Evolutionary conservation across 1,140 invertebrate genomes (phyloP), one percentile per base, ranked within the genome.

Genomic region (Hylaeus anthracinus): DNA sequence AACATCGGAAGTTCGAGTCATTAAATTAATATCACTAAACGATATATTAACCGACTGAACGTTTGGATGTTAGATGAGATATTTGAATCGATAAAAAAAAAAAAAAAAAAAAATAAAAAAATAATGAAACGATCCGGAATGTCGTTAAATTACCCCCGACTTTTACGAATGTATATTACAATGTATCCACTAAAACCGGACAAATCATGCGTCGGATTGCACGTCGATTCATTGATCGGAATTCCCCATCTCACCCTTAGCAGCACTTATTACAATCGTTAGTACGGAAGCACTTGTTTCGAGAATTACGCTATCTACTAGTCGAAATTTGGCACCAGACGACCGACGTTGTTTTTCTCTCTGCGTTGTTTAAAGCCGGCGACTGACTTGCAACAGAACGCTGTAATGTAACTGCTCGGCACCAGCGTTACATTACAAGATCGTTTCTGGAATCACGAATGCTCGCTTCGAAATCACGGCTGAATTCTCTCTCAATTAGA

Each of bases 311-410:
- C 73, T 79, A 85, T 73, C 61, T 86, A 81, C 72, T 79, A 63
- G 55, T 77, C 61, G 66, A 75, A 82, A 80, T 81, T 86, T 80
- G 69, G 77, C 79, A 78, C 72, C 79, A 75, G 74, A 76, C 55
- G 53, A 85, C 72, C 72, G 67, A 81, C 71, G 70, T 67, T 74
- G 4, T 39, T 45, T 45, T 45, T 58, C 3, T 72, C 41, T 66
- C 64, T 45, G 63, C 55, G 63, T 60, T 15, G 63, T 37, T 60
- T 61, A 53, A 51, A 75, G 26, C 26, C 26, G 26, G 26, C 26
- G 26, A 26, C 26, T 26, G 26, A 26, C 26, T 26, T 26, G 26
- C 26, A 26, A 26, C 26, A 26, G 26, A 26, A 26, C 26, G 26
- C 26, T 26, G 0, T 26, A 26, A 26, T 26, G 26, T 26, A 26